phyloP scores from a whole-genome alignment of 2,797 vertebrate genomes.

The Xyrichtys novacula region DNA sequence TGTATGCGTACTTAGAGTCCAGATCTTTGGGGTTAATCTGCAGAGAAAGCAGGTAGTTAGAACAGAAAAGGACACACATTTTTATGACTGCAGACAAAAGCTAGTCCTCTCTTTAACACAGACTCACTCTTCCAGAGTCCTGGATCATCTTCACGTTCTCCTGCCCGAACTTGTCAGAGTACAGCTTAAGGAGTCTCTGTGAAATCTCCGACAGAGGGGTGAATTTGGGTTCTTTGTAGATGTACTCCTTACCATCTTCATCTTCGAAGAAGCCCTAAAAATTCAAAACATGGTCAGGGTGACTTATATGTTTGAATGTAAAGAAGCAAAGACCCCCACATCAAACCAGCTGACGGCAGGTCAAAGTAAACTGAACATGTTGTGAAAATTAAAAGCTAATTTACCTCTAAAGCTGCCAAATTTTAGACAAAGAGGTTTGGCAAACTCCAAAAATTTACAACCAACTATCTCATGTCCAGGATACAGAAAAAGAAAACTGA shows the following conservation, averaged over 20 bases:
- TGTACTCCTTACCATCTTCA: constrained; percentile 98
- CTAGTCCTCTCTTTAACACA: background rate
- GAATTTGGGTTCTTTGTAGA: constrained; percentile 99
- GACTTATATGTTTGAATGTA: background rate
- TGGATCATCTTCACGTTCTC: constrained; percentile 99
- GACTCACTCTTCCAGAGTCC: constrained; percentile 94
- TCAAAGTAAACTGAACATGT: constrained; percentile 29
- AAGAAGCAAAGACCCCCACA: constrained; percentile 31
- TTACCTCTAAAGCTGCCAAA: background rate
- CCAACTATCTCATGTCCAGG: constrained; percentile 24
- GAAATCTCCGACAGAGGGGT: constrained; percentile 96
- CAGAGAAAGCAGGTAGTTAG: background rate
- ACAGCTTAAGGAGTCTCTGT: constrained; percentile 95
- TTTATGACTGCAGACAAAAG: background rate
- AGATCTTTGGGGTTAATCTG: constrained; percentile 98
- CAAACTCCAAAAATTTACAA: constrained; percentile 40
- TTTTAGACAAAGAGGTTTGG: constrained; percentile 3
- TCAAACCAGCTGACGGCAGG: constrained; percentile 41
- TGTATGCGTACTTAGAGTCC: constrained; percentile 97
- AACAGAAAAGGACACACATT: background rate
- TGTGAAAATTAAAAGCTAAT: constrained; percentile 23
- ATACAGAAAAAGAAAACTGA: constrained; percentile 20
- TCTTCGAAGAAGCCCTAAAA: constrained; percentile 97
- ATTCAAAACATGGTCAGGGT: constrained; percentile 15
- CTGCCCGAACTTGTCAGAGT: constrained; percentile 97